Evolutionary conservation across 2,113 vertebrate species (phyloP), one percentile per base, ranked within the genome.

Genomic region (Mohoua ochrocephala): DNA sequence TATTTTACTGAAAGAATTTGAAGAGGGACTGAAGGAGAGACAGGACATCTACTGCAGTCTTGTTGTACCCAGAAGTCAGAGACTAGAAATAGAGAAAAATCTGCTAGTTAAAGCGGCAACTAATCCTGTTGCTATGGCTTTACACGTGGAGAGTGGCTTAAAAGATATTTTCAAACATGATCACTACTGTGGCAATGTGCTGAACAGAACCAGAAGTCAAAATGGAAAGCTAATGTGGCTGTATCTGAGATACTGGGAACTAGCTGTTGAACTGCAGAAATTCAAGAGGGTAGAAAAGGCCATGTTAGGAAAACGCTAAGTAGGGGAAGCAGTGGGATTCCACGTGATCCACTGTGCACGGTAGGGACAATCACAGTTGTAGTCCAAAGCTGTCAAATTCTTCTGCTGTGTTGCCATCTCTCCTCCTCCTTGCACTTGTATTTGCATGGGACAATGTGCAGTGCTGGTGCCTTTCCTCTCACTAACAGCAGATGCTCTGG

Each of bases 201-300:
- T 98, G 63, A 99, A 99, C 92, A 98, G 97, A 93, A 98, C 98
- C 97, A 99, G 96, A 91, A 98, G 93, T 84, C 98, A 97, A 84
- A 99, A 99, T 20, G 99, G 99, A 88, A 99, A 95, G 89, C 98
- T 99, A 68, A 99, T 99, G 99, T 99, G 99, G 99, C 93, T 99
- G 22, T 99, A 99, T 93, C 98, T 99, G 81, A 98, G 98, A 81
- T 99, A 99, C 7, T 99, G 99, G 99, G 98, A 99, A 74, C 97
- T 99, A 63, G 96, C 98, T 94, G 97, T 99, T 56, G 98, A 98
- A 6, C 84, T 99, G 60, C 98, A 98, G 85, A 99, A 98, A 95
- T 98, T 99, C 91, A 98, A 98, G 97, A 98, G 93, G 73, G 98
- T 98, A 2, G 99, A 99, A 95, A 97, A 98, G 23, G 87, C 97